A percentile compares a stretch with the other conserved stretches of the same genome.
phyloP scores from a whole-genome alignment of 2,888 invertebrate genomes.

The Yponomeuta sedellus region DNA sequence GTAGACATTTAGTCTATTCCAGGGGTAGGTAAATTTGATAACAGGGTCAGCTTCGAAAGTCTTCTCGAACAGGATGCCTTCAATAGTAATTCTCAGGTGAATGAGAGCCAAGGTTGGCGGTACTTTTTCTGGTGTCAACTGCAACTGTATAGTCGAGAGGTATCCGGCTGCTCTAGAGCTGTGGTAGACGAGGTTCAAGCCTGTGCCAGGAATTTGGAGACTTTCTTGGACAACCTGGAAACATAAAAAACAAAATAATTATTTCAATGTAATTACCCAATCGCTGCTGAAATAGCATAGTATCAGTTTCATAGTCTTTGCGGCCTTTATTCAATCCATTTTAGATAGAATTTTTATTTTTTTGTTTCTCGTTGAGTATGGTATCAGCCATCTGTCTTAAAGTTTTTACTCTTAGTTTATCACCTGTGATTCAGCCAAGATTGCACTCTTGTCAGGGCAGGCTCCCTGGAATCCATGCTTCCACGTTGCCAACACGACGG shows the following conservation, averaged over 20 bases:
- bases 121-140: constrained; percentile 90
- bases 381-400: too few species aligned
- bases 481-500: constrained; percentile 95
- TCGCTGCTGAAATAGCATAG: too few species aligned
- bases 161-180: constrained; percentile 96
- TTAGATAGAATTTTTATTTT: too few species aligned
- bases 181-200: constrained; percentile 96
- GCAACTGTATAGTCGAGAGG: constrained; percentile 92
- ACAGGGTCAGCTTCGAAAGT: constrained; percentile 97
- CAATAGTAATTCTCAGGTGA: constrained; percentile 93
- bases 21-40: constrained; percentile 97
- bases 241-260: constrained; percentile 12
- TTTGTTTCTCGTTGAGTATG: too few species aligned
- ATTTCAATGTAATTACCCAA: too few species aligned
- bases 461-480: constrained; percentile 96
- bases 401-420: neutral
- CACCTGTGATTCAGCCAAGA: constrained; percentile 90
- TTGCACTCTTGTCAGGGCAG: constrained; percentile 94
- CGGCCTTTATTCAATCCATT: neutral
- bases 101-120: constrained; percentile 90
- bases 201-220: constrained; percentile 94
- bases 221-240: constrained; percentile 93
- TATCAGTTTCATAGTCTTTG: neutral
- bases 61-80: constrained; percentile 95
- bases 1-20: constrained; percentile 98